Percentiles rank a stretch among this genome's conserved stretches.
Conservation (phyloP, 2,113 vertebrate genomes). For the Python bivittatus region DNA sequence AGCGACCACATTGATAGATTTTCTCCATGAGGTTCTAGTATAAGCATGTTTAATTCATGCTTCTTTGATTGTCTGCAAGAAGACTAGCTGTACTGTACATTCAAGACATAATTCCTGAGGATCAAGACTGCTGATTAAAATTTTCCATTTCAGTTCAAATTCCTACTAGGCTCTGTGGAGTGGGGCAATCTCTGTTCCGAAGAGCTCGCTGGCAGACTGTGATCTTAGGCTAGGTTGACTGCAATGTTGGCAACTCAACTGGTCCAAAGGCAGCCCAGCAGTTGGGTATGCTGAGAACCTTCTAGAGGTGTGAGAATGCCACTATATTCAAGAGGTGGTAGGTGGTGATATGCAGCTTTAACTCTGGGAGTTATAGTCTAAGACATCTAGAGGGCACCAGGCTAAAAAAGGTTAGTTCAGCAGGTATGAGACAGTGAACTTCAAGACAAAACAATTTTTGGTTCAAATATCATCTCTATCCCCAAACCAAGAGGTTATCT, state of each 20-base stretch:
- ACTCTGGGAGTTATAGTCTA: background rate
- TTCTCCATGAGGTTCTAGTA: fast-evolving
- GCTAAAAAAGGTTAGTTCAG: background rate
- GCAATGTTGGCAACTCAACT: background rate
- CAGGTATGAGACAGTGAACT: background rate
- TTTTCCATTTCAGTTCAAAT: background rate
- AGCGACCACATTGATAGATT: too few relatives aligned
- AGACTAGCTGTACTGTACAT: background rate
- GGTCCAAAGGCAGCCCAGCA: background rate
- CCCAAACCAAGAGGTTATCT: background rate
- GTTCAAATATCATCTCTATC: background rate
- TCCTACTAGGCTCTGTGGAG: background rate
- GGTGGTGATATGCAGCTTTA: too few relatives aligned
- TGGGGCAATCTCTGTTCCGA: background rate
- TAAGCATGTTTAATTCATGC: background rate
- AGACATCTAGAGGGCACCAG: too few relatives aligned
- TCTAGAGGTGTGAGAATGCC: background rate
- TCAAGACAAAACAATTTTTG: background rate
- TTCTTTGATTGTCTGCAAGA: fast-evolving
- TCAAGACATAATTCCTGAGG: background rate
- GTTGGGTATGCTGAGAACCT: background rate
- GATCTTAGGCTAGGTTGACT: background rate
- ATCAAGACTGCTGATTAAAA: constrained; percentile 11
- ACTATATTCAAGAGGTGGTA: background rate
- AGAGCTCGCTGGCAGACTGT: background rate